Base-by-base conservation (phyloP, 1,140 invertebrate genomes). In the Tribolium madens region DNA sequence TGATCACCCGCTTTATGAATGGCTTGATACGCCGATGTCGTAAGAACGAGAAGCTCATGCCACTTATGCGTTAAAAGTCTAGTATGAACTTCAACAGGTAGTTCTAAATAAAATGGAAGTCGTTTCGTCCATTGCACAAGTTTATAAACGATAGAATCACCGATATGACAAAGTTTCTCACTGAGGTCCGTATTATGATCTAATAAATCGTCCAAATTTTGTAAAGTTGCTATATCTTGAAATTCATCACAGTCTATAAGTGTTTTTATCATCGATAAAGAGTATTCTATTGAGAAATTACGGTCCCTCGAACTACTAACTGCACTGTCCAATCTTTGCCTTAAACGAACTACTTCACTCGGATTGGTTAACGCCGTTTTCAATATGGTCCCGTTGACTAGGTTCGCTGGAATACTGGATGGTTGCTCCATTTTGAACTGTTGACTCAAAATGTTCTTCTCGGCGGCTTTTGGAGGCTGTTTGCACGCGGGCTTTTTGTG, bases 51-150 rank as follows among this genome's bases (percentile, higher is more conserved):
- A 73, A 98, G 92, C 88, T 98, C 96, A 86, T 98, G 96, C 97
- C 97, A 99, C 86, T 98, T 97, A 86, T 98, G 96, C 78, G 97
- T 98, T 78, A 99, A 89, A 78, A 99, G 89, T 87, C 96, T 93
- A 64, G 96, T 97, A 85, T 98, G 95, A 78, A 97, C 94, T 87
- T 97, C 95, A 76, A 98, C 94, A 17, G 97, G 96, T 79, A 98
- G 92, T 87, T 98, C 96, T 85, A 94, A 89, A 85, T 98, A 98
- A 88, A 99, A 99, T 31, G 97, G 97, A 86, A 99, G 88, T 86
- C 97, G 92, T 87, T 98, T 98, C 81, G 97, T 98, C 97, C 97
- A 99, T 87, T 98, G 96, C 74, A 99, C 97, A 87, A 99, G 91
- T 87, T 98, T 97, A 88, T 96, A 96, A 36, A 98, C 96, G 84